These are phyloP conservation scores for Drosophila maculinotata DNA, from an alignment of 2,888 invertebrate genomes.

Conservation along the genomic window DNA sequence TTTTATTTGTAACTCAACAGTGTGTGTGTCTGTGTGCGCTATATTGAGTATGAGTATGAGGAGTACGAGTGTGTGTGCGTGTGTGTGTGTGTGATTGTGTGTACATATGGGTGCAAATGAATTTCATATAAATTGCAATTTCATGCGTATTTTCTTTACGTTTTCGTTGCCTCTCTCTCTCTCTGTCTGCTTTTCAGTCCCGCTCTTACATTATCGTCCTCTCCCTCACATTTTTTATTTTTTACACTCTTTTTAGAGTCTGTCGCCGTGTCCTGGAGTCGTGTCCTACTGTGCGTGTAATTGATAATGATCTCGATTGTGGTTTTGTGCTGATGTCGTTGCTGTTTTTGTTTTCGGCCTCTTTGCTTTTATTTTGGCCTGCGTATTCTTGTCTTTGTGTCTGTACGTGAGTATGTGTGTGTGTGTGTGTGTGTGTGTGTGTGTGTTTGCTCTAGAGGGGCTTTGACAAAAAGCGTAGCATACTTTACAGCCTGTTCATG, in stretches of 20 bases:
- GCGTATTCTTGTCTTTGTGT: conserved; percentile 23
- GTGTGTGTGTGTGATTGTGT: conserved; percentile 28
- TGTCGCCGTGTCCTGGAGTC: conserved; percentile 34
- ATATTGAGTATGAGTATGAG: conserved; percentile 12
- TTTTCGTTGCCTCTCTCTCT: conserved; percentile 30
- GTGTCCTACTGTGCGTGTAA: conserved; percentile 81
- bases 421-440: neutral
- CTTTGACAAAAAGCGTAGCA: conserved; percentile 64
- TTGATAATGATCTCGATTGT: conserved; percentile 82
- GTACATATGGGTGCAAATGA: conserved; percentile 79
- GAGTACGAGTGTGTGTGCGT: conserved; percentile 30
- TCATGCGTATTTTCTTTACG: conserved; percentile 81
- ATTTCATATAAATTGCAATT: conserved; percentile 82
- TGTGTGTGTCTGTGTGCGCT: conserved; percentile 19
- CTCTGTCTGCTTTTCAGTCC: neutral
- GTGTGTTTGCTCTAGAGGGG: conserved; percentile 17
- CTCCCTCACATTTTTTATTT: conserved; percentile 12
- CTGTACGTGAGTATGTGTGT: neutral
- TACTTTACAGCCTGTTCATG: conserved; percentile 55
- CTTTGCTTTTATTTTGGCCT: conserved; percentile 46
- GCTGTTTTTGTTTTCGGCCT: conserved; percentile 38
- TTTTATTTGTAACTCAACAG: conserved; percentile 75
- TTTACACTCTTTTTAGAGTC: conserved; percentile 31
- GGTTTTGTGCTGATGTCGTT: conserved; percentile 64
- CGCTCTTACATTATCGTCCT: conserved; percentile 9